These are phyloP conservation scores for Drosophila nannoptera DNA, from an alignment of 1,140 invertebrate species.

Conservation along the genomic window DNA sequence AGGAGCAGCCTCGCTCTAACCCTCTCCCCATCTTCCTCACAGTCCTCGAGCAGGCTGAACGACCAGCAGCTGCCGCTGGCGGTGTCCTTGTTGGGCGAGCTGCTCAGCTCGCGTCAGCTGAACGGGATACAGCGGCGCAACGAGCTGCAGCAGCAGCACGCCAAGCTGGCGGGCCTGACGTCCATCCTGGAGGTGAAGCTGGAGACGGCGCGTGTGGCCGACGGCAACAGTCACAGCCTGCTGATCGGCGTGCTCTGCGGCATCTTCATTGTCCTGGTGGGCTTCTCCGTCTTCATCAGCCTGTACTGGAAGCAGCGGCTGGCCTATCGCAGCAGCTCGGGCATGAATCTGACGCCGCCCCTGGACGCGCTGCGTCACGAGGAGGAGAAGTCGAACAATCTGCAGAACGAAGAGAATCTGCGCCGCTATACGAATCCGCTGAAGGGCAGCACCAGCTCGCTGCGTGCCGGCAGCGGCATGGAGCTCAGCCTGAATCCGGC, in stretches of 20 bases:
- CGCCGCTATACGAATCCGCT: slow-evolving; percentile 83
- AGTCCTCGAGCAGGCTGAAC: slow-evolving; percentile 80
- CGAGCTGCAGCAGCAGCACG: slow-evolving; percentile 79
- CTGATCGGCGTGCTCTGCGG: slow-evolving; percentile 81
- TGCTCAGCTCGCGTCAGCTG: slow-evolving; percentile 84
- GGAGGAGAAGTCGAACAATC: slow-evolving; percentile 92
- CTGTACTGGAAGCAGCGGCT: slow-evolving; percentile 81
- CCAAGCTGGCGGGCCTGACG: slow-evolving; percentile 83
- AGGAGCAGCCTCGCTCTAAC: not conserved
- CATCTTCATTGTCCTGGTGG: slow-evolving; percentile 78
- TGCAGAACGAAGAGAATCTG: slow-evolving; percentile 93
- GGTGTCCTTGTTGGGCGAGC: slow-evolving; percentile 84
- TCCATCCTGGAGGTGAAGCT: slow-evolving; percentile 89
- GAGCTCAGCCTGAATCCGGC: slow-evolving; percentile 81
- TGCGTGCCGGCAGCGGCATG: slow-evolving; percentile 76
- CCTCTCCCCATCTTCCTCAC: slow-evolving; percentile 26
- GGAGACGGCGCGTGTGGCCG: slow-evolving; percentile 73
- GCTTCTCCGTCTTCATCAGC: slow-evolving; percentile 76
- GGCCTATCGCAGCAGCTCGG: slow-evolving; percentile 80
- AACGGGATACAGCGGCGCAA: slow-evolving; percentile 63
- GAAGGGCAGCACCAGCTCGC: slow-evolving; percentile 78
- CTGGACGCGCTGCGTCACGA: slow-evolving; percentile 84
- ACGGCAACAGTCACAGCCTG: slow-evolving; percentile 71
- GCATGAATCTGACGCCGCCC: slow-evolving; percentile 81
- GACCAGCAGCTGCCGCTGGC: slow-evolving; percentile 83